A percentile compares a stretch with the other conserved stretches of the same genome.
phyloP scores from a whole-genome alignment of 2,113 vertebrate species.

The Echinops telfairi region DNA sequence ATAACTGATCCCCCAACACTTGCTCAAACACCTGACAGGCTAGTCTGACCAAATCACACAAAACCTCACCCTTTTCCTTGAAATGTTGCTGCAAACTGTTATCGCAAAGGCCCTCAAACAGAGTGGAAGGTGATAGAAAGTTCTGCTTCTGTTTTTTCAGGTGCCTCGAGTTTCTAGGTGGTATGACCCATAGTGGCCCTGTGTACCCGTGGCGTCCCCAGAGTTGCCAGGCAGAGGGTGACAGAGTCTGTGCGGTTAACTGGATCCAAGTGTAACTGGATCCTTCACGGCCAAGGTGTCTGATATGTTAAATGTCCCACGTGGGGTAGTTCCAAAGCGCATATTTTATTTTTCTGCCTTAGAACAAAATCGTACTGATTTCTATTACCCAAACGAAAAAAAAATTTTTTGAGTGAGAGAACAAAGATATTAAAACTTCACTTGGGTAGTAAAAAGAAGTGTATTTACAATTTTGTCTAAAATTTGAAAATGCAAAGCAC shows the following conservation, averaged over 20 bases:
- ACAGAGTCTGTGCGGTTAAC: background rate
- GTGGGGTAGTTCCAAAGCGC: background rate
- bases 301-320: background rate
- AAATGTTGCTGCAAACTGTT: conserved; percentile 32
- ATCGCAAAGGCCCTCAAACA: background rate
- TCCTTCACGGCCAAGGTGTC: background rate
- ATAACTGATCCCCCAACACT: background rate
- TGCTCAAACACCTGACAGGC: background rate
- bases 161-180: too few relatives aligned
- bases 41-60: background rate
- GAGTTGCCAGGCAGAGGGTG: background rate
- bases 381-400: too few relatives aligned
- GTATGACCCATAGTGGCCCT: too few relatives aligned
- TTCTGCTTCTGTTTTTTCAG: background rate
- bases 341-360: background rate
- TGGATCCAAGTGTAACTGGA: background rate
- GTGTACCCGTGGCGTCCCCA: background rate
- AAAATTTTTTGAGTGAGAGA: background rate
- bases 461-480: background rate
- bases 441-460: background rate
- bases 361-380: too few relatives aligned
- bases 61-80: background rate
- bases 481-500: background rate
- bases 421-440: background rate
- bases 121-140: background rate